Evolutionary conservation across 2,113 vertebrate species (phyloP).

Genomic region (Pyxicephalus adspersus): DNA sequence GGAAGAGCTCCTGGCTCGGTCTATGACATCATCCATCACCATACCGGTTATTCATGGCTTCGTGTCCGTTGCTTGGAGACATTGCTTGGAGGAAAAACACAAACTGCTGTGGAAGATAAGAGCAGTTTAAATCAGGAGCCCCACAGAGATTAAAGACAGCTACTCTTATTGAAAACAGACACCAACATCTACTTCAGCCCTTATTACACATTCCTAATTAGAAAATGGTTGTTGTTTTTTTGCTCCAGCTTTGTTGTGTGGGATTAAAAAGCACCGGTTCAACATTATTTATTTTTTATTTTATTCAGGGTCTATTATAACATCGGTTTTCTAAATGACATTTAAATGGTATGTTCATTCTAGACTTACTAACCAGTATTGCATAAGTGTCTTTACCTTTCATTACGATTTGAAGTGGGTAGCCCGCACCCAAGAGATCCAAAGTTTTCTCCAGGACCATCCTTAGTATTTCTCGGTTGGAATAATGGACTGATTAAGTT

Average conservation of each 20-base stretch:
- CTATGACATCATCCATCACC: constrained; percentile 60
- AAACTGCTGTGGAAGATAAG: constrained; percentile 65
- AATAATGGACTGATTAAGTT: no score
- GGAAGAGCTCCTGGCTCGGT: constrained; percentile 44
- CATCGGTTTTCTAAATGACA: not conserved
- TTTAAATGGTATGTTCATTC: not conserved
- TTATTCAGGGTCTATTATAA: not conserved
- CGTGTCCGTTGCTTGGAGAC: constrained; percentile 68
- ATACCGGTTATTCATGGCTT: constrained; percentile 66
- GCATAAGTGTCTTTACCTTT: no score
- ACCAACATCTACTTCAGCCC: constrained; percentile 67
- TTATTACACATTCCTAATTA: constrained; percentile 60
- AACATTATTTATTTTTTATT: not conserved
- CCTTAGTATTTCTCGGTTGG: no score
- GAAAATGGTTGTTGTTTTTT: not conserved
- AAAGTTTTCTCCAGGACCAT: no score
- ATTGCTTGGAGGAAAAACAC: constrained; percentile 68
- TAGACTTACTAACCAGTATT: no score
- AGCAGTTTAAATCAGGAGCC: constrained; percentile 67
- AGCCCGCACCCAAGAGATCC: no score
- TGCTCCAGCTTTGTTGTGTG: not conserved
- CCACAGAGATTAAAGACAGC: constrained; percentile 67
- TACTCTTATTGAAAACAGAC: constrained; percentile 66
- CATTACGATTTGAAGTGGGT: no score
- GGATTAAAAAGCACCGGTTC: not conserved